These are phyloP conservation scores for Aethina tumida DNA, from an alignment of 1,140 invertebrate genomes.

Conservation along the genomic window DNA sequence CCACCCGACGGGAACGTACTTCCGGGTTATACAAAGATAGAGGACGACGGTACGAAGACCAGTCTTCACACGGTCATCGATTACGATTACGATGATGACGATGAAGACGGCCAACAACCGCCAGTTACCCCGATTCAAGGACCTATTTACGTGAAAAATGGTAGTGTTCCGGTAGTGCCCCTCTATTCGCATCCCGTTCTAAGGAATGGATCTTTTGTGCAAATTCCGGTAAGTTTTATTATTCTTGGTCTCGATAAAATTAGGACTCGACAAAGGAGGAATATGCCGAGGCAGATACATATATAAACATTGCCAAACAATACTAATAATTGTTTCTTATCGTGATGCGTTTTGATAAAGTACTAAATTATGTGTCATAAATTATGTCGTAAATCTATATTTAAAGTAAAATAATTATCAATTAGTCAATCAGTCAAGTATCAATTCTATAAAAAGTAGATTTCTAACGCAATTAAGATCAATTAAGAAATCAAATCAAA, in stretches of 20 bases:
- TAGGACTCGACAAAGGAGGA: neutral
- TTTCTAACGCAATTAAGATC: no score
- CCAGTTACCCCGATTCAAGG: constrained; percentile 70
- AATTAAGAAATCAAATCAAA: no score
- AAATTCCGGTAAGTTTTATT: constrained; percentile 68
- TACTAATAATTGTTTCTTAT: no score
- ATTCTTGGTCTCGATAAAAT: constrained; percentile 7
- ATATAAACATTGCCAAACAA: no score
- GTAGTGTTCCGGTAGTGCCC: constrained; percentile 73
- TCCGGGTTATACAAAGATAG: constrained; percentile 20
- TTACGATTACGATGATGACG: constrained; percentile 50
- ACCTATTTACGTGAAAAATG: constrained; percentile 68
- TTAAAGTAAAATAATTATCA: no score
- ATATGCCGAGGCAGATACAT: neutral
- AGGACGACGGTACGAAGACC: constrained; percentile 44
- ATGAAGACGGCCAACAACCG: constrained; percentile 37
- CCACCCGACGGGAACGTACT: constrained; percentile 11
- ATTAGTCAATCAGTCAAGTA: no score
- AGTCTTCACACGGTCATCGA: constrained; percentile 60
- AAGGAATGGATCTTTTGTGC: constrained; percentile 73
- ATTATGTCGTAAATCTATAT: no score
- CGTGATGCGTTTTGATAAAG: no score
- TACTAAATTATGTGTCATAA: no score
- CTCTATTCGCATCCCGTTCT: constrained; percentile 70
- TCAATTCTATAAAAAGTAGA: no score